phyloP scores from a whole-genome alignment of 2,888 invertebrate genomes.

The Eristalis tenax region DNA sequence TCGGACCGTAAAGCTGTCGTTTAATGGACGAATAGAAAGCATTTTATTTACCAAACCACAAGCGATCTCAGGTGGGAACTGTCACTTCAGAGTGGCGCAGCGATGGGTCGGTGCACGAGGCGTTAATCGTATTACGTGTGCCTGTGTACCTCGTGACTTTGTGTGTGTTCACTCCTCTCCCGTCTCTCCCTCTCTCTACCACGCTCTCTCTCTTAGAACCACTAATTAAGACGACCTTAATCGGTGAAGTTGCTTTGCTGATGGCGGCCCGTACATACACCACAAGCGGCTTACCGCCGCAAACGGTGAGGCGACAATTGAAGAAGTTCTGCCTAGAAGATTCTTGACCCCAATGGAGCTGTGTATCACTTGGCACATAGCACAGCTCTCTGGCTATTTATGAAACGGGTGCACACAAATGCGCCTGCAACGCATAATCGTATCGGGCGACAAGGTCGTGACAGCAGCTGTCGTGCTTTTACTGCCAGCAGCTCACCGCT shows the following conservation, averaged over 20 bases:
- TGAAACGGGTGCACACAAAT: neutral
- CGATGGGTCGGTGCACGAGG: neutral
- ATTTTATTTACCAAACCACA: neutral
- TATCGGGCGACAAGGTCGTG: conserved; percentile 49
- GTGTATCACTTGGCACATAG: neutral
- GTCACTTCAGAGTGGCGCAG: neutral
- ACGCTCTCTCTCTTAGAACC: neutral
- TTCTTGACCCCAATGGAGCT: conserved; percentile 35
- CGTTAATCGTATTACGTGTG: conserved; percentile 32
- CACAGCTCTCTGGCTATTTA: neutral
- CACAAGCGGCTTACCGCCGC: conserved; percentile 34
- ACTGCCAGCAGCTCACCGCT: conserved; percentile 36
- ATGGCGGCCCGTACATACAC: conserved; percentile 35
- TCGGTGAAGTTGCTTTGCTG: conserved; percentile 4
- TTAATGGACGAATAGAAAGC: conserved; percentile 9
- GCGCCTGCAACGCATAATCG: conserved; percentile 9
- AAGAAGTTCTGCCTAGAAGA: conserved; percentile 9
- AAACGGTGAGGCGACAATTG: conserved; percentile 19
- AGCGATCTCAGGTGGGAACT: neutral
- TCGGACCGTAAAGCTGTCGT: conserved; percentile 9
- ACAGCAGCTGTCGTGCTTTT: neutral
- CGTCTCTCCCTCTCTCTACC: neutral
- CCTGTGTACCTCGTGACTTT: neutral
- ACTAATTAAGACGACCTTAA: conserved; percentile 60
- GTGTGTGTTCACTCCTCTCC: neutral